Evolutionary conservation across 2,113 vertebrate species (phyloP).

Genomic region (Planiliza haematocheilus): DNA sequence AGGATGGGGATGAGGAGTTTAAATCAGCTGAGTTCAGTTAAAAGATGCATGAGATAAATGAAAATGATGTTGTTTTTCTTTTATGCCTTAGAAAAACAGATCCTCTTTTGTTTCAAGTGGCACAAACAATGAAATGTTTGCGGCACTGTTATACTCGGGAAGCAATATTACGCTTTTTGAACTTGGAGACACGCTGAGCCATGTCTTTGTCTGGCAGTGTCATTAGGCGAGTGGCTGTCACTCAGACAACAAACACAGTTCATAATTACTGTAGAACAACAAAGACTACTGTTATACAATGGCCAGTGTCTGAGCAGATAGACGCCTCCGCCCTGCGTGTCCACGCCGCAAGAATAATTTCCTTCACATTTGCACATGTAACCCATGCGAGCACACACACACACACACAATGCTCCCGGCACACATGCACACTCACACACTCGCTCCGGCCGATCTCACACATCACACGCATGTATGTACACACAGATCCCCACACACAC

Average conservation of each 20-base stretch:
- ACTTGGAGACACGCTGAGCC: constrained; percentile 22
- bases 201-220: constrained; percentile 39
- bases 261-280: constrained; percentile 65
- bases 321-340: constrained; percentile 48
- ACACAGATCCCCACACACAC: constrained; percentile 14
- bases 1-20: neutral
- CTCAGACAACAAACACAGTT: constrained; percentile 62
- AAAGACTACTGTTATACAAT: constrained; percentile 71
- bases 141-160: neutral
- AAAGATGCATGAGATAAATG: neutral
- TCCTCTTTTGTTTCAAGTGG: neutral
- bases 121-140: constrained; percentile 13
- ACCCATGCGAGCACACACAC: constrained; percentile 38
- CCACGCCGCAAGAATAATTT: constrained; percentile 34
- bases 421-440: neutral
- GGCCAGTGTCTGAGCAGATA: constrained; percentile 45
- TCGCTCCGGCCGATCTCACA: neutral
- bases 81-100: neutral
- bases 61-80: too few relatives aligned
- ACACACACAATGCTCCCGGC: constrained; percentile 3
- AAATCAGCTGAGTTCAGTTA: neutral
- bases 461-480: neutral
- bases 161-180: constrained; percentile 37
- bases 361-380: constrained; percentile 9
- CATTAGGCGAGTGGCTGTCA: constrained; percentile 42